Evolutionary conservation across 2,888 invertebrate genomes (phyloP), one percentile per base, ranked within the genome.

Genomic region (Drosophila algonquin): DNA sequence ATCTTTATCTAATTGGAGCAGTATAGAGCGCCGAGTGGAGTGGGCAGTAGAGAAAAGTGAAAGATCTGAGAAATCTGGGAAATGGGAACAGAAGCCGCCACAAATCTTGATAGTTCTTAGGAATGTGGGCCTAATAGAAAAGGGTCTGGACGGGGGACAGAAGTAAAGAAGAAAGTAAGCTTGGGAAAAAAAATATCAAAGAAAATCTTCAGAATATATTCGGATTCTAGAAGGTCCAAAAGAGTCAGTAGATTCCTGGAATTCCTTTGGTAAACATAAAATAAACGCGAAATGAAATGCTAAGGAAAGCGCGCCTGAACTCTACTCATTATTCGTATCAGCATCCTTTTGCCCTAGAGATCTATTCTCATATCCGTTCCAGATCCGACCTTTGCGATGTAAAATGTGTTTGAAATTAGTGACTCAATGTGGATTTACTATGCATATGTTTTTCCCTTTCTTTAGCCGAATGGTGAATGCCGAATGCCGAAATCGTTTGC

Each of bases 401-500:
- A 7, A 48, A 58, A 21, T 30, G 18, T 45, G 30, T 24, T 44
- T 8, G 18, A 24, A 46, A n/a, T 51, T 50, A 46, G 45, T 52
- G 18, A 21, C n/a, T 40, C n/a, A 6, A n/a, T 7, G 6, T 40
- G 40, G 14, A 27, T 24, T 8, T 48, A 32, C 24, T 24, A 24
- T 24, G 4, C 7, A 30, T 8, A 30, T 30, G 40, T 52, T 59
- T 67, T 50, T 45, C 52, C 40, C 52, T 56, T 67, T 48, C n/a
- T 58, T 40, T 16, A 72, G 72, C 40, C 51, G 67, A 67, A 63
- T 16, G 48, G 9, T 32, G 35, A 52, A 35, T 72, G 72, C 40
- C 46, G 67, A 67, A 57, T 72, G 72, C 40, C 51, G 67, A 67
- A 67, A 67, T 67, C 55, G 32, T n/a, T 57, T 57, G 32, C 58